A percentile compares a stretch with the other conserved stretches of the same genome.
Conservation (phyloP, 2,113 vertebrate species). For the Mormoops blainvillei region DNA sequence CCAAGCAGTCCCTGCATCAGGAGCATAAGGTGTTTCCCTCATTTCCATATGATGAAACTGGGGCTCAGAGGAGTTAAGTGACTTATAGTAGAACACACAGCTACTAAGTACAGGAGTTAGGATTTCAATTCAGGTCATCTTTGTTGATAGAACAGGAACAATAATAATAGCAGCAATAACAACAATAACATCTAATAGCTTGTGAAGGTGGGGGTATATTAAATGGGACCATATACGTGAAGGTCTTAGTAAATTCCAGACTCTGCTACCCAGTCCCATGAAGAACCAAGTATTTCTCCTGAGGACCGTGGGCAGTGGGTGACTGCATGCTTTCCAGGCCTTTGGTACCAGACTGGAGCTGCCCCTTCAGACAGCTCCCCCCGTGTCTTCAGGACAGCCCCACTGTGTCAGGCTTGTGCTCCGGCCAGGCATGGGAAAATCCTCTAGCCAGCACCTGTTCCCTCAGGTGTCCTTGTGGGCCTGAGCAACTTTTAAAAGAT, state of each 20-base stretch:
- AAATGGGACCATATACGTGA: neutral
- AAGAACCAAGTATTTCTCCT: neutral
- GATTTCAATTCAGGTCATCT: neutral
- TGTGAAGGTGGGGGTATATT: neutral
- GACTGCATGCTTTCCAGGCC: neutral
- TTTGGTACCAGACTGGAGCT: neutral
- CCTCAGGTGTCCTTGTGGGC: conserved; percentile 6
- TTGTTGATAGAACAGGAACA: neutral
- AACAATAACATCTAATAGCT: neutral
- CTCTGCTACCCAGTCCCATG: neutral
- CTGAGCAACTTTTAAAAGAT: conserved; percentile 39
- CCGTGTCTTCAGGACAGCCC: neutral
- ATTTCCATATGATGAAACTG: neutral
- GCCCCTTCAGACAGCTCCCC: neutral
- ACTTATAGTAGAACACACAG: neutral
- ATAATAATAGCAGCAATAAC: neutral
- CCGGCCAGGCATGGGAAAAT: neutral
- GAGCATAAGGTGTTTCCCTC: neutral
- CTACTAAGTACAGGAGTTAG: neutral
- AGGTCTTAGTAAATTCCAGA: neutral
- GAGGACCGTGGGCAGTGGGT: neutral
- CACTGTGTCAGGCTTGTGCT: neutral
- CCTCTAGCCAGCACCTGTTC: neutral
- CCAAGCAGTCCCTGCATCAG: neutral
- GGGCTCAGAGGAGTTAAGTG: neutral